Conservation (phyloP, 1,140 invertebrate genomes). For the Lethocerus indicus region DNA sequence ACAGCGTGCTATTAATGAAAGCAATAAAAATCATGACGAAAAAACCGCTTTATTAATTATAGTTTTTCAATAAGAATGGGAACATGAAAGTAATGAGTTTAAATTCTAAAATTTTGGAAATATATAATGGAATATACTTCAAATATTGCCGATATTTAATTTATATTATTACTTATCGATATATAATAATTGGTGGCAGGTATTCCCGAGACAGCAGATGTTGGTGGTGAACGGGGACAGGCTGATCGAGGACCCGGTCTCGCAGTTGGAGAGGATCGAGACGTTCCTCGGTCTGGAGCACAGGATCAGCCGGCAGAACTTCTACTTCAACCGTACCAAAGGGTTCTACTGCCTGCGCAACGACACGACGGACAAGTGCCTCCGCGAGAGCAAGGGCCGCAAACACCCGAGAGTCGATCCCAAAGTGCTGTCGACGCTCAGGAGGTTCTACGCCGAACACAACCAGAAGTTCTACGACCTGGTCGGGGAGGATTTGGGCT, state of each 20-base stretch:
- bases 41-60: too few species aligned
- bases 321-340: slow-evolving; percentile 94
- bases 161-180: too few species aligned
- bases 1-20: too few species aligned
- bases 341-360: slow-evolving; percentile 86
- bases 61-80: too few species aligned
- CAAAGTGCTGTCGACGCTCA: slow-evolving; percentile 52
- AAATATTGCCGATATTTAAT: too few species aligned
- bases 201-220: slow-evolving; percentile 78
- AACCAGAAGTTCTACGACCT: slow-evolving; percentile 92
- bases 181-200: too few species aligned
- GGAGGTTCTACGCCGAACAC: slow-evolving; percentile 75
- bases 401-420: slow-evolving; percentile 77
- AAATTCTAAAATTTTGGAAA: too few species aligned
- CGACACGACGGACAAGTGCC: slow-evolving; percentile 72
- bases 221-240: slow-evolving; percentile 90
- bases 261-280: slow-evolving; percentile 74
- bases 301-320: slow-evolving; percentile 69
- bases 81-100: too few species aligned
- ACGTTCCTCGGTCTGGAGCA: slow-evolving; percentile 69
- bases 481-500: slow-evolving; percentile 78
- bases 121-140: too few species aligned
- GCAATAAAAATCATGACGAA: too few species aligned
- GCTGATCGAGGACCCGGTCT: slow-evolving; percentile 85
- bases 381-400: slow-evolving; percentile 88